Evolutionary conservation across 2,113 vertebrate species (phyloP), one percentile per base, ranked within the genome.

Genomic region (Chaetodon trifascialis): DNA sequence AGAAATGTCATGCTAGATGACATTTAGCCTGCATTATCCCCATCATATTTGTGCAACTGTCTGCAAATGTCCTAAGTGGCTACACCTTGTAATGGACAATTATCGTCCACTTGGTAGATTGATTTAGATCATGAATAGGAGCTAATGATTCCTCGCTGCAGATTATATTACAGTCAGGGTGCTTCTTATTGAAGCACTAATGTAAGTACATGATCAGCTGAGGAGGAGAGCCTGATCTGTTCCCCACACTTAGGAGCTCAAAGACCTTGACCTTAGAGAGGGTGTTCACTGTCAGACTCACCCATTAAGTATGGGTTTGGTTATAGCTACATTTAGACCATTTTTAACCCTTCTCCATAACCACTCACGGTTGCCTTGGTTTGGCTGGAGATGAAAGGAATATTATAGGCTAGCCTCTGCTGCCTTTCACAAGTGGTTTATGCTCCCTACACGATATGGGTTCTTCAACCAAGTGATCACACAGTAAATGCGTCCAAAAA

Each of bases 231-330:
- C 30, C 42, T 36, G 65, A 17, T 81, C 68, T 64, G 0, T 54
- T 83, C 64, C 51, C 51, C 56, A 75, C 65, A 85, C 80, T 63
- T 30, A 83, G 62, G 46, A 87, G 70, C 82, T 67, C 66, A 65
- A 49, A 84, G 86, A 80, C 4, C 85, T 83, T 76, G 86, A 92
- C 86, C 86, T 85, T 46, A 52, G 58, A 65, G 40, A 55, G 73
- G 59, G 63, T 70, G 74, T 86, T 86, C 81, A 51, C 83, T 36
- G 40, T 65, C 73, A 65, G 82, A 85, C 82, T 58, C 79, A 21
- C 78, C 83, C 89, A 80, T 91, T 80, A 85, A 86, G 59, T 70
- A 63, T 58, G 42, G 82, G 86, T 89, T 92, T 73, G 73, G 71
- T 82, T 56, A 71, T 47, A 77, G 75, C 84, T 90, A 47, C 72